Percentiles rank a stretch among this genome's conserved stretches.
Evolutionary conservation across 2,113 vertebrate genomes (phyloP).

Genomic region (Salvelinus alpinus): DNA sequence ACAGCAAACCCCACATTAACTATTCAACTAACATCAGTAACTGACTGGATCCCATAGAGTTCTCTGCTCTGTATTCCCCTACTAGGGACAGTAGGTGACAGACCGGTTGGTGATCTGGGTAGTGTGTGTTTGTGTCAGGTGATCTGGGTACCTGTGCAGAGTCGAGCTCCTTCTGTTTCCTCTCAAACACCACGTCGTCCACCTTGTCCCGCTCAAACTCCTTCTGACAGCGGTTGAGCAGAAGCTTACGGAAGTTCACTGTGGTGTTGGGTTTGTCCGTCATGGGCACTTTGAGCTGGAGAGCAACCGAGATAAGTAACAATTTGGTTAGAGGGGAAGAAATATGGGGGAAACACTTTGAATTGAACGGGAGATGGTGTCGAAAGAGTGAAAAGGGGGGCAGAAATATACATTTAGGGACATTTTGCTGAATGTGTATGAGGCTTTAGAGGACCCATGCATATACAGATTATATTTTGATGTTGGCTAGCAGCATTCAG

Average conservation of each 20-base stretch:
- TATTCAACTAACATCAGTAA: no score
- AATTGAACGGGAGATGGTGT: no score
- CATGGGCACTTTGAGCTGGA: slow-evolving; percentile 88
- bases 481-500: no score
- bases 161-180: slow-evolving; percentile 96
- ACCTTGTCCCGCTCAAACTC: slow-evolving; percentile 98
- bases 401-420: not conserved
- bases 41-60: no score
- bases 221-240: slow-evolving; percentile 97
- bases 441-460: no score
- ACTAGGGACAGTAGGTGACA: no score
- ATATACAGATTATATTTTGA: no score
- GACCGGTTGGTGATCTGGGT: not conserved
- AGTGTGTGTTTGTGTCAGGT: not conserved
- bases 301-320: slow-evolving; percentile 21
- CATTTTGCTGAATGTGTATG: no score
- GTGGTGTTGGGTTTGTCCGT: slow-evolving; percentile 91
- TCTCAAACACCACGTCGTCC: slow-evolving; percentile 94
- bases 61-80: no score
- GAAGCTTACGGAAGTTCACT: slow-evolving; percentile 95
- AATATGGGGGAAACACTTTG: not conserved
- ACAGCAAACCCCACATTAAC: no score
- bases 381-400: not conserved
- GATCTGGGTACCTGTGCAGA: slow-evolving; percentile 80
- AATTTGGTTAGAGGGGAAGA: not conserved